A percentile compares a stretch with the other conserved stretches of the same genome.
phyloP scores from a whole-genome alignment of 2,888 invertebrate genomes.

The Clivina fossor region DNA sequence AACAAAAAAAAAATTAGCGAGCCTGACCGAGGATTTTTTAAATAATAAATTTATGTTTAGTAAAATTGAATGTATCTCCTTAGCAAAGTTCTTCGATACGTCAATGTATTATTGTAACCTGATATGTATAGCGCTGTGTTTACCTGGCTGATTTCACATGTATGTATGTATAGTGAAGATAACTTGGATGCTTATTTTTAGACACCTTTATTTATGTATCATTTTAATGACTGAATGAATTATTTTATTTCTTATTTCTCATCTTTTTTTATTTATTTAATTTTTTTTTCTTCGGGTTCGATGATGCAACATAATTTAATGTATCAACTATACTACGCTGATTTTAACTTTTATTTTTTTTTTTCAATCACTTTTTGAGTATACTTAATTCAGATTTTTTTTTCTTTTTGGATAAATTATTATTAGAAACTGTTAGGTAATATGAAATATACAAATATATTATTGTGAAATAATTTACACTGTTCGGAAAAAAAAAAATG shows the following conservation, averaged over 20 bases:
- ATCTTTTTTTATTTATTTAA: slow-evolving; percentile 8
- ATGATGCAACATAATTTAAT: slow-evolving; percentile 21
- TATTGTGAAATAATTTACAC: not conserved
- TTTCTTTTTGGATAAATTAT: no score
- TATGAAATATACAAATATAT: not conserved
- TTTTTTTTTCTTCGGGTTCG: not conserved
- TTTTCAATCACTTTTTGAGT: no score
- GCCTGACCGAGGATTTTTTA: no score
- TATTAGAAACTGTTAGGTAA: no score
- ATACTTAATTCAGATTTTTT: no score
- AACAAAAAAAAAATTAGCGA: no score
- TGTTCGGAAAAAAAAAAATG: not conserved
- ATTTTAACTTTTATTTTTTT: no score
- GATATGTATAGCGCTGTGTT: not conserved
- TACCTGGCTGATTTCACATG: not conserved
- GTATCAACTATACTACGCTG: no score
- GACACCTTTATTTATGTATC: slow-evolving; percentile 20
- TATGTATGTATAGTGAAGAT: not conserved
- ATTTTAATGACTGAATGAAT: slow-evolving; percentile 20
- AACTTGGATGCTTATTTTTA: slow-evolving; percentile 16
- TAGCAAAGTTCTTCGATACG: no score
- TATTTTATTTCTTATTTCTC: not conserved
- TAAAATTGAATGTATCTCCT: no score
- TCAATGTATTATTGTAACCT: not conserved
- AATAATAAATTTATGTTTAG: no score